A percentile compares a stretch with the other conserved stretches of the same genome.
Conservation (phyloP, 2,888 invertebrate species). For the Gisinianus flammeolus region DNA sequence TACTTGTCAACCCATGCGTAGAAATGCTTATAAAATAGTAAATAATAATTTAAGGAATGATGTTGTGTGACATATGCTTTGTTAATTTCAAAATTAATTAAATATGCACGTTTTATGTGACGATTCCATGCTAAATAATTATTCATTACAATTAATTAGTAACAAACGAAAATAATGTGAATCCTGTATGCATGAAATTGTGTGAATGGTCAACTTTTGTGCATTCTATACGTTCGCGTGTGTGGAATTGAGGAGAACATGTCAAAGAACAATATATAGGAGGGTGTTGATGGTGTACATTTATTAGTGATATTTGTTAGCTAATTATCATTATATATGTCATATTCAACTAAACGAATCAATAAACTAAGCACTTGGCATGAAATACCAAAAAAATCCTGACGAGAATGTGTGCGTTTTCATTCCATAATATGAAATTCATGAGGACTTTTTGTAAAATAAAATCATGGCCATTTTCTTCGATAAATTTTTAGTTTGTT, state of each 20-base stretch:
- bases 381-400: no score
- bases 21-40: no score
- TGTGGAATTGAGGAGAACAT: not conserved
- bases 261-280: not conserved
- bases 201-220: not conserved
- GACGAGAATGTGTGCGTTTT: no score
- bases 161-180: no score
- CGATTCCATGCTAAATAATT: no score
- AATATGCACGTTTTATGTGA: no score
- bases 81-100: no score
- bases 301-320: slow-evolving; percentile 14
- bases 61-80: no score
- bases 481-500: no score
- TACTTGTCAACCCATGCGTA: no score
- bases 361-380: not conserved
- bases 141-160: not conserved
- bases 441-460: not conserved
- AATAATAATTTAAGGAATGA: no score
- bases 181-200: not conserved
- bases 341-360: not conserved
- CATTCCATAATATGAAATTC: not conserved
- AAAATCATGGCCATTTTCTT: not conserved
- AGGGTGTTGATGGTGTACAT: not conserved
- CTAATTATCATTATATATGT: slow-evolving; percentile 6
- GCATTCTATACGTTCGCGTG: not conserved